These are phyloP conservation scores for Aleiodes sp. DNA, from an alignment of 1,140 invertebrate species.

Conservation along the genomic window DNA sequence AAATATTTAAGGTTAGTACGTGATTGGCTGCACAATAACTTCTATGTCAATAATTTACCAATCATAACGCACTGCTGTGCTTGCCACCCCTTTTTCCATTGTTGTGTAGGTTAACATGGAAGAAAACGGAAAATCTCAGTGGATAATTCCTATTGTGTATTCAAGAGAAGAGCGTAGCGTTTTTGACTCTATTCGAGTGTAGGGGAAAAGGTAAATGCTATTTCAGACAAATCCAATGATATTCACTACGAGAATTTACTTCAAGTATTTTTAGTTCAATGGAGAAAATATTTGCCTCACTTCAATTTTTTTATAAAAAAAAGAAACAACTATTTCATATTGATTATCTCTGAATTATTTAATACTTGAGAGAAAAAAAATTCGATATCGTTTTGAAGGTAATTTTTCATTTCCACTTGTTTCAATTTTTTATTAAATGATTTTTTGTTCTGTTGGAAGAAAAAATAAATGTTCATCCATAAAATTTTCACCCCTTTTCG, in stretches of 20 bases:
- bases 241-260: constrained; percentile 55
- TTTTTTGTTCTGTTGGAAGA: neutral
- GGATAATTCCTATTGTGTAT: constrained; percentile 66
- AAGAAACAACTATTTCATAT: too few species aligned
- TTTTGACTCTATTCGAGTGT: constrained; percentile 46
- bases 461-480: neutral
- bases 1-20: constrained; percentile 65
- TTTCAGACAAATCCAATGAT: constrained; percentile 35
- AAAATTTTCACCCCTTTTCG: neutral
- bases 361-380: too few species aligned
- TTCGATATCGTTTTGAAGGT: too few species aligned
- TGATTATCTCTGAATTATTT: too few species aligned
- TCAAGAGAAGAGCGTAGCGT: constrained; percentile 58
- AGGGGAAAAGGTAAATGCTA: constrained; percentile 40
- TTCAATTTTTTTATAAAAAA: too few species aligned
- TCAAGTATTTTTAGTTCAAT: constrained; percentile 38
- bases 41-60: constrained; percentile 65
- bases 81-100: constrained; percentile 29
- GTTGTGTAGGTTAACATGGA: neutral
- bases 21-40: constrained; percentile 64
- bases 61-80: constrained; percentile 59
- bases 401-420: too few species aligned
- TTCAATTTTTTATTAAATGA: neutral
- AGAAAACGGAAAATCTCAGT: constrained; percentile 40
- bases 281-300: neutral